Conservation (phyloP, 2,888 invertebrate species). For the Chymomyza amoena region DNA sequence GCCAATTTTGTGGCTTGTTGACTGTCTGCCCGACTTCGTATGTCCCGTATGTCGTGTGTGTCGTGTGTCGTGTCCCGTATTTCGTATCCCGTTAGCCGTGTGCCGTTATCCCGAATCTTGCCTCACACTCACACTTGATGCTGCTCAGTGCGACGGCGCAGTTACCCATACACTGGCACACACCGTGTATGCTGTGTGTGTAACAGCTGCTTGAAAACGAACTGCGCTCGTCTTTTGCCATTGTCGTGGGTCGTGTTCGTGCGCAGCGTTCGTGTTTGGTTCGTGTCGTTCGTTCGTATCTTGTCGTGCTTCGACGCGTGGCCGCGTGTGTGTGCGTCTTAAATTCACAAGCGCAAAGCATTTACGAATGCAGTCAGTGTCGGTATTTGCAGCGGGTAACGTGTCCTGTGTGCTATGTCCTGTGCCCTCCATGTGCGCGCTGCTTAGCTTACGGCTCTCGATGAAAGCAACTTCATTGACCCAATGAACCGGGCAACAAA, state of each 20-base stretch:
- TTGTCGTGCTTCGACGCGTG: constrained; percentile 14
- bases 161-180: background rate
- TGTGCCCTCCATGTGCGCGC: constrained; percentile 28
- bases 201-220: background rate
- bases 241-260: constrained; percentile 2
- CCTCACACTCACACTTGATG: background rate
- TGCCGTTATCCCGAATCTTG: background rate
- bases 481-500: constrained; percentile 53
- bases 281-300: constrained; percentile 7
- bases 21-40: background rate
- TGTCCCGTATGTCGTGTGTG: constrained; percentile 1
- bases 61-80: background rate
- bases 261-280: background rate
- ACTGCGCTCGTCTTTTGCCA: constrained; percentile 25
- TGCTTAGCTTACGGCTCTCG: constrained; percentile 4
- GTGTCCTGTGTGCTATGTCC: constrained; percentile 28
- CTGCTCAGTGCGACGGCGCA: constrained; percentile 8
- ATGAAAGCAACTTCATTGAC: constrained; percentile 41
- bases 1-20: constrained; percentile 72
- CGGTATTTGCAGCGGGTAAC: constrained; percentile 67
- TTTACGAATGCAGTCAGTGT: constrained; percentile 62
- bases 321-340: constrained; percentile 38
- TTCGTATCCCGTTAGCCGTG: background rate
- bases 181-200: background rate
- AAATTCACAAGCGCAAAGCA: constrained; percentile 57